These are phyloP conservation scores for Plumapathes pennacea DNA, from an alignment of 92 coral and sea anemone species.

Conservation along the genomic window DNA sequence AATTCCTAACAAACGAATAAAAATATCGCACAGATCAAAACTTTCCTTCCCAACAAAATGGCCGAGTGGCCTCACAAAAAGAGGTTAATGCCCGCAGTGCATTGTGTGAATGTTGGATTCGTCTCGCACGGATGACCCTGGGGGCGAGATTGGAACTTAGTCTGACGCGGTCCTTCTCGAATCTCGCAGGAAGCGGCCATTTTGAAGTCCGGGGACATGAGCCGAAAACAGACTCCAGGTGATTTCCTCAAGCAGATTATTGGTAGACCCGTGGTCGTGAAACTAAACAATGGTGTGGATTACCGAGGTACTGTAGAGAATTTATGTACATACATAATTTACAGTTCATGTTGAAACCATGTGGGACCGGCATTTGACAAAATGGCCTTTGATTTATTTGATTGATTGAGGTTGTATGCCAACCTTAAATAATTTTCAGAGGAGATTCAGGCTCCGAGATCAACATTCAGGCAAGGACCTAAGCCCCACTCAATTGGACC, in stretches of 20 bases:
- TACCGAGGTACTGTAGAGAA: conserved; percentile 91
- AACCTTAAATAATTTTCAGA: no score
- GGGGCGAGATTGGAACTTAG: no score
- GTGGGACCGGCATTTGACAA: no score
- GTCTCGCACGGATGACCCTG: conserved; percentile 23
- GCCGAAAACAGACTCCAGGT: conserved; percentile 96
- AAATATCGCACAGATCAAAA: neutral
- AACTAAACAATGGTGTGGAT: conserved; percentile 97
- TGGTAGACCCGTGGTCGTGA: conserved; percentile 98
- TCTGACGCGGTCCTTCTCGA: no score
- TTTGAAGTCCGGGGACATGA: conserved; percentile 77
- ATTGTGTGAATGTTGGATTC: conserved; percentile 49
- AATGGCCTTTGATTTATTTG: no score
- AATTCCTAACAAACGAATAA: conserved; percentile 1
- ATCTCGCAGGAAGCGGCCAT: no score
- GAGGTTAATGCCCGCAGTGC: conserved; percentile 10
- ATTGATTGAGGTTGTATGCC: no score
- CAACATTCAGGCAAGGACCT: no score
- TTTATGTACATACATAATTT: no score
- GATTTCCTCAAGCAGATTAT: conserved; percentile 92
- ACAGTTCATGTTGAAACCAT: no score
- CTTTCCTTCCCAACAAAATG: conserved; percentile 43
- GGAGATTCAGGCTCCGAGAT: no score
- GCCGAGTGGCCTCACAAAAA: conserved; percentile 32
- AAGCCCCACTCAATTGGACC: no score